These are phyloP conservation scores for Centroberyx gerrardi DNA, from an alignment of 2,797 vertebrate species.

Conservation along the genomic window DNA sequence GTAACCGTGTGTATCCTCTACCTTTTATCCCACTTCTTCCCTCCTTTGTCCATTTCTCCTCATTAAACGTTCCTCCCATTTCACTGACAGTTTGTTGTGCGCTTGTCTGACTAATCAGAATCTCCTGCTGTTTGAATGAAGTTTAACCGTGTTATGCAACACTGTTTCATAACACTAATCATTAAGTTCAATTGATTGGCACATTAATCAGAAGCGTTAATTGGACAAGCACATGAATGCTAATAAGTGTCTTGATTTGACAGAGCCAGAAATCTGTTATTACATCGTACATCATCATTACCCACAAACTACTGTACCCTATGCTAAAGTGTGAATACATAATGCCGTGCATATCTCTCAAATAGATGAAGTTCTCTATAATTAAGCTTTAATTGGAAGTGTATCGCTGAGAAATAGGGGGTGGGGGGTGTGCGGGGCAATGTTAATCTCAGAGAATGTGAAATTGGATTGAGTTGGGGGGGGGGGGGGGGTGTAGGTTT, in stretches of 20 bases:
- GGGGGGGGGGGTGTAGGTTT: conserved; percentile 31
- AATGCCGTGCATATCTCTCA: conserved; percentile 52
- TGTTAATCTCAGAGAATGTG: conserved; percentile 59
- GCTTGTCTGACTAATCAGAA: conserved; percentile 62
- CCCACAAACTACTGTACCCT: conserved; percentile 61
- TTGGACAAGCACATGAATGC: conserved; percentile 70
- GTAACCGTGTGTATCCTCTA: neutral
- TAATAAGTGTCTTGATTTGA: conserved; percentile 76
- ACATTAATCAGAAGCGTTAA: conserved; percentile 77
- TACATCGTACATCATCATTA: conserved; percentile 78
- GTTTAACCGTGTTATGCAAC: conserved; percentile 66
- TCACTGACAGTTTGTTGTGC: conserved; percentile 55
- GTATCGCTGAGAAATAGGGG: conserved; percentile 53
- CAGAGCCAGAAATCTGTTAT: conserved; percentile 75
- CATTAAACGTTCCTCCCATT: conserved; percentile 60
- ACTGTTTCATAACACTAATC: conserved; percentile 73
- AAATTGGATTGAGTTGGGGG: conserved; percentile 49
- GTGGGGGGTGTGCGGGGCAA: conserved; percentile 43
- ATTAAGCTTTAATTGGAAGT: conserved; percentile 75
- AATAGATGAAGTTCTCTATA: conserved; percentile 70
- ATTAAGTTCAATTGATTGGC: conserved; percentile 78
- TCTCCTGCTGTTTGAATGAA: conserved; percentile 63
- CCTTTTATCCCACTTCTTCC: conserved; percentile 24
- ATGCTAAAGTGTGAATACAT: conserved; percentile 57
- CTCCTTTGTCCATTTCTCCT: conserved; percentile 66